Conservation (phyloP, 2,888 invertebrate genomes). For the Furcula furcula region DNA sequence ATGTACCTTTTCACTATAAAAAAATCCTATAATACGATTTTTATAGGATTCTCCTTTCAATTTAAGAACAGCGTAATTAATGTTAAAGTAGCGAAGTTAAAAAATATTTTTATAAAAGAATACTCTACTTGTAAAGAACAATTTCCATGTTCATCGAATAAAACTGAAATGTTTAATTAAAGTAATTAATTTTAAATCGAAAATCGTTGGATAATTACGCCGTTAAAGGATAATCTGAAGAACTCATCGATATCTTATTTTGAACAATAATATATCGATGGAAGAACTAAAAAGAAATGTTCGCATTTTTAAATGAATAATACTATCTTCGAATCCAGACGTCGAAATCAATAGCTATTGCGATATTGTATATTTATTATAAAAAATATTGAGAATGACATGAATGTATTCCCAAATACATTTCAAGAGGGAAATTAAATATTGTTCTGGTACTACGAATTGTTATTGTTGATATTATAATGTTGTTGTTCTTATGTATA, state of each 20-base stretch:
- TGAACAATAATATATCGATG: no score
- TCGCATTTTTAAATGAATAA: no score
- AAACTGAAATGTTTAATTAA: no score
- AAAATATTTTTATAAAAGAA: neutral
- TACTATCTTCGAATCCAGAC: conserved; percentile 12
- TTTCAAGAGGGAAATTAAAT: conserved; percentile 9
- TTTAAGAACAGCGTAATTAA: neutral
- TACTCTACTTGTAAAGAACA: neutral
- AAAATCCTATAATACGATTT: neutral
- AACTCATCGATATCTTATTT: no score
- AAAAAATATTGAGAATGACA: conserved; percentile 4
- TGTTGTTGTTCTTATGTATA: conserved; percentile 41
- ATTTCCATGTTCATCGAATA: no score
- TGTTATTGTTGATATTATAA: conserved; percentile 17
- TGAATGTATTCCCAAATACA: conserved; percentile 4
- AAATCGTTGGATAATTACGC: no score
- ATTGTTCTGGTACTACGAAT: conserved; percentile 15
- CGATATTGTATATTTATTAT: no score
- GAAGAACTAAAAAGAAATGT: no score
- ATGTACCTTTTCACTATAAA: neutral
- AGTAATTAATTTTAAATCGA: no score
- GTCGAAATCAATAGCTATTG: conserved; percentile 21
- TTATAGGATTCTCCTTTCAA: neutral
- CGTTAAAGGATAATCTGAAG: no score
- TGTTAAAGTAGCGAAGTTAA: neutral